phyloP scores from a whole-genome alignment of 2,797 vertebrate genomes.

The Sebastes steindachneri region DNA sequence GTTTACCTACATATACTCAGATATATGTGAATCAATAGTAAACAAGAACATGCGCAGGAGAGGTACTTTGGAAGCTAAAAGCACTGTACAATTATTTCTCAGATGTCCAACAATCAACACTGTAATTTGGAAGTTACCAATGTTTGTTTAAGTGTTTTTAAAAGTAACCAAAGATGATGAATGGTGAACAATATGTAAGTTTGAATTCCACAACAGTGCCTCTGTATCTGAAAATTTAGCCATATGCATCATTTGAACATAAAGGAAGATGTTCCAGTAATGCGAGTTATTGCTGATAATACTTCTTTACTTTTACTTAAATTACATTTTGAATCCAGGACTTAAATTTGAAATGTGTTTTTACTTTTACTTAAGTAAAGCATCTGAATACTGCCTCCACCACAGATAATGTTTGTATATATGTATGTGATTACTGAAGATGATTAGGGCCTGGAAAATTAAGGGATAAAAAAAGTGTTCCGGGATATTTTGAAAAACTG shows the following conservation, averaged over 20 bases:
- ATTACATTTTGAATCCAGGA: background rate
- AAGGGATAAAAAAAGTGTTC: background rate
- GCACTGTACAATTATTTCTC: background rate
- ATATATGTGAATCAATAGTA: background rate
- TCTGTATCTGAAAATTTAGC: background rate
- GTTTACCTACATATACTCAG: background rate
- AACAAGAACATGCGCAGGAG: background rate
- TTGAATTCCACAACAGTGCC: background rate
- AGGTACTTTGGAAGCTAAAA: background rate
- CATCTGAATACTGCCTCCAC: background rate
- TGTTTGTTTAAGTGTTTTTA: background rate
- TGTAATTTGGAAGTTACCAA: background rate
- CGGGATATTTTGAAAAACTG: background rate
- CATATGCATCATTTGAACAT: background rate
- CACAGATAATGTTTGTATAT: background rate
- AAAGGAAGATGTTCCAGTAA: background rate
- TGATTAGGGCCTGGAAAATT: rapidly evolving
- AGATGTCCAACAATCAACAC: background rate
- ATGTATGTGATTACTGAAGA: background rate
- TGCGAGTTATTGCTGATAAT: background rate
- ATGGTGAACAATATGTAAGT: background rate
- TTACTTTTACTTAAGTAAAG: background rate
- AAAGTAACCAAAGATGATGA: background rate
- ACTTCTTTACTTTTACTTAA: background rate
- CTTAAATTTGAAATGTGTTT: background rate